Percentiles rank a stretch among this genome's conserved stretches.
These are phyloP conservation scores for Cololabis saira DNA, from an alignment of 2,113 vertebrate genomes.

Conservation along the genomic window DNA sequence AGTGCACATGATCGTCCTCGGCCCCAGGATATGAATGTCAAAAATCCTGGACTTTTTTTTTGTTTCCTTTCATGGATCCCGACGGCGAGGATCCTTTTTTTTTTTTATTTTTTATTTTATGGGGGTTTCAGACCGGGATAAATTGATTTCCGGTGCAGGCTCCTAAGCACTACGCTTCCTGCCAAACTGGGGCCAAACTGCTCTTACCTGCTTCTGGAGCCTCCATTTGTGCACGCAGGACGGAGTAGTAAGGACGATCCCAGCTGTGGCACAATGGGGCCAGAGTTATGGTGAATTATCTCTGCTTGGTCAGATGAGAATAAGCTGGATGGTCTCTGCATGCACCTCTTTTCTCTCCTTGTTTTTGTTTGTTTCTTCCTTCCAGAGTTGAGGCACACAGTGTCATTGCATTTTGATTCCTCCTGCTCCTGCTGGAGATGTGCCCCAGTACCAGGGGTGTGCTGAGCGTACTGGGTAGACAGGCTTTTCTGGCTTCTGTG, in stretches of 20 bases:
- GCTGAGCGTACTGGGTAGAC: neutral
- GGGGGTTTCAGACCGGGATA: slow-evolving; percentile 46
- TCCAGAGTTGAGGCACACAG: slow-evolving; percentile 35
- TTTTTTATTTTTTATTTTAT: too few relatives aligned
- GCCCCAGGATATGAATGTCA: neutral
- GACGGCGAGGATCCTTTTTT: slow-evolving; percentile 29
- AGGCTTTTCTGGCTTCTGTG: too few relatives aligned
- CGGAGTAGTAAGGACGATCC: slow-evolving; percentile 53
- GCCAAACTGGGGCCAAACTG: too few relatives aligned
- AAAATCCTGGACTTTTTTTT: too few relatives aligned
- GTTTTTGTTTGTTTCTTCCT: neutral
- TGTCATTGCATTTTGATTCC: slow-evolving; percentile 23
- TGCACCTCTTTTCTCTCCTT: slow-evolving; percentile 1
- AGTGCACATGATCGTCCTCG: slow-evolving; percentile 6
- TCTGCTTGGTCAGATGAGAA: slow-evolving; percentile 41
- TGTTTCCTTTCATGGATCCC: slow-evolving; percentile 46
- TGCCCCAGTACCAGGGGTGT: slow-evolving; percentile 27
- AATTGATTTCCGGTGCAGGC: slow-evolving; percentile 50
- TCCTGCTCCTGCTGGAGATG: slow-evolving; percentile 35
- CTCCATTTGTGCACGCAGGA: slow-evolving; percentile 8
- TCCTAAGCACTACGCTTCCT: slow-evolving; percentile 13
- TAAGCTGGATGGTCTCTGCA: slow-evolving; percentile 33
- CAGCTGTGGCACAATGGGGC: slow-evolving; percentile 56
- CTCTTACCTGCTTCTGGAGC: neutral
- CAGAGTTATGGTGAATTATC: slow-evolving; percentile 71